Evolutionary conservation across 2,888 invertebrate genomes (phyloP).

Genomic region (Spatulosminthurus flaviceps): DNA sequence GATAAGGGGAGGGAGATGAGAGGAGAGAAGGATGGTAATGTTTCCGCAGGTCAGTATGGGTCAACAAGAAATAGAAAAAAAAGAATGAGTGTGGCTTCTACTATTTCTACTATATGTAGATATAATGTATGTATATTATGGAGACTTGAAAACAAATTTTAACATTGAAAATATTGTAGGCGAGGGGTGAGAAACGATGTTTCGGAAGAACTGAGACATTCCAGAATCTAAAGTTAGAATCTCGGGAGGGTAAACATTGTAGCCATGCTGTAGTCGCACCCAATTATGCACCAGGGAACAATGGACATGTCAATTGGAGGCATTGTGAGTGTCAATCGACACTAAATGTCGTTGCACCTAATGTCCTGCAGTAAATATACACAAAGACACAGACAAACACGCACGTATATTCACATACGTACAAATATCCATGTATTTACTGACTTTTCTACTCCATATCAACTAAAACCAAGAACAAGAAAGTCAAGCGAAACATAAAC

Average conservation of each 20-base stretch:
- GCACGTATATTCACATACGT: too few relatives aligned
- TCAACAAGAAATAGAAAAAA: slow-evolving; percentile 12
- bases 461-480: too few relatives aligned
- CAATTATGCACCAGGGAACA: slow-evolving; percentile 26
- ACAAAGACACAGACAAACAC: too few relatives aligned
- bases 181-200: slow-evolving; percentile 6
- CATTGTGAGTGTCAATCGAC: slow-evolving; percentile 18
- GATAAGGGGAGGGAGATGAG: neutral
- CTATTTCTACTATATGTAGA: too few relatives aligned
- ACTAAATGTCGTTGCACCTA: slow-evolving; percentile 22
- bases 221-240: slow-evolving; percentile 8
- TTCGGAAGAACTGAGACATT: slow-evolving; percentile 3
- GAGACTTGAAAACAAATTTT: neutral
- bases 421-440: neutral
- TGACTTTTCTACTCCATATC: neutral
- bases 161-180: neutral
- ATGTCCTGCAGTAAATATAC: slow-evolving; percentile 1
- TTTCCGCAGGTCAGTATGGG: slow-evolving; percentile 5
- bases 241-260: neutral
- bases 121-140: neutral
- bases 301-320: slow-evolving; percentile 30
- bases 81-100: slow-evolving; percentile 7
- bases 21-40: neutral
- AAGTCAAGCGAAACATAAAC: too few relatives aligned
- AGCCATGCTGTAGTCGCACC: neutral